Base-by-base conservation (phyloP, 2,888 invertebrate species). In the Hipparchia semele region DNA sequence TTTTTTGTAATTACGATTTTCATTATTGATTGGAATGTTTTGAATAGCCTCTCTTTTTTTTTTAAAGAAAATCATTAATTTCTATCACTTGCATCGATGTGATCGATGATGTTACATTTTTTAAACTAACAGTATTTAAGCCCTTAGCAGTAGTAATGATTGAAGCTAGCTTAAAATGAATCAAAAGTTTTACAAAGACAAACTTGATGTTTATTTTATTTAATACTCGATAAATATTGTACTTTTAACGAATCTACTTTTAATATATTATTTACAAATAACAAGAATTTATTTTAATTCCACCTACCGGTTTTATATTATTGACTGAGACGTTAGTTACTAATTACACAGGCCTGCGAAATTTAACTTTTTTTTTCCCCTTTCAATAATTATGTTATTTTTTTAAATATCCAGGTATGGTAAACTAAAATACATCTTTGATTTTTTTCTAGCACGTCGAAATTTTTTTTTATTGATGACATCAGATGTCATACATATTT, bases 41-140 rank as follows among this genome's bases (percentile, higher is more conserved):
- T 45, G 4, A 53, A 6, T 4, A 2, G 45, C 7, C n/a, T 45
- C 33, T 3, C 12, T 45, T 2, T n/a, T 6, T n/a, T 46, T 61
- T 7, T 1, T 23, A 9, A 23, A n/a, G n/a, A n/a, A 58, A 58
- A 46, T 46, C 8, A 49, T 49, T 58, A 23, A 13, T 58, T 7
- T 58, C 13, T 13, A 23, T 58, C 58, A 58, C 4, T 56, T 58
- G 58, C 58, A 23, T 23, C 7, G 45, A 45, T 13, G 23, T 13
- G 23, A 23, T 23, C 7, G 45, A 2, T 64, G 13, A 1, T 13
- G 46, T 49, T 39, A 39, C 39, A 39, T 39, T 62, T 62, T 46
- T 56, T 9, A 46, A 12, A 23, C 23, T 58, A 46, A 68, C 56
- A 49, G 49, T 68, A 59, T 68, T 59, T 23, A 58, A 68, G 46